Evolutionary conservation across 1,140 invertebrate species (phyloP), one percentile per base, ranked within the genome.

Genomic region (Ptiloglossa arizonensis): DNA sequence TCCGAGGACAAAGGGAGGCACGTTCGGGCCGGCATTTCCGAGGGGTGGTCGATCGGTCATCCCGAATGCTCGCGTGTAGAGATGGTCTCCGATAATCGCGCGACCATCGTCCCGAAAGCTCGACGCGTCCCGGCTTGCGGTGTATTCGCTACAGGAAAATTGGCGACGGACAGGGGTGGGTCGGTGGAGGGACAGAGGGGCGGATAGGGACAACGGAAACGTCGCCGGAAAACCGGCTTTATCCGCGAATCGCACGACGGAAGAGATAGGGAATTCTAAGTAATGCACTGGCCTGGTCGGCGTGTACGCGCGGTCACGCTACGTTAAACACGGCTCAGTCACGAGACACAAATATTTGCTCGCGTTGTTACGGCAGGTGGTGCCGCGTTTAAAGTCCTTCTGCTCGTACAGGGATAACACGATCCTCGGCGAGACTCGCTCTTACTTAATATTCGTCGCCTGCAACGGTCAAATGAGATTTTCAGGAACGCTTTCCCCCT

Each of bases 261-360:
- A 76, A 63, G 54, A 75, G 63, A 75, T 75, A 79, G 63, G 46
- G 56, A 74, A 79, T 75, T 68, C 46, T 79, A 79, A 79, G 72
- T 75, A 75, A 79, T 75, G 56, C 56, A 60, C 35, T 54, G 56
- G n/a, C n/a, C 71, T n/a, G n/a, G 71, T 17, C 59, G 27, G n/a
- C 71, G 35, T 19, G 72, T 67, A 68, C 54, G 54, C 46, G 63
- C 57, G 78, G 78, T 76, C 78, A 80, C 64, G 73, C 73, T 60
- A 80, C 64, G 78, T 76, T 80, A 57, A 80, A 80, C 78, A 80
- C 22, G 63, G 29, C 38, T 67, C 72, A 68, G 63, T 80, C 63
- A 80, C 71, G 72, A 80, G 63, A 76, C 54, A 73, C 72, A 76
- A 80, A 76, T 80, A 76, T 80, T 80, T 76, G 64, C 54, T 52